Evolutionary conservation across 2,888 invertebrate genomes (phyloP), one percentile per base, ranked within the genome.

Genomic region (Cephus runcator): DNA sequence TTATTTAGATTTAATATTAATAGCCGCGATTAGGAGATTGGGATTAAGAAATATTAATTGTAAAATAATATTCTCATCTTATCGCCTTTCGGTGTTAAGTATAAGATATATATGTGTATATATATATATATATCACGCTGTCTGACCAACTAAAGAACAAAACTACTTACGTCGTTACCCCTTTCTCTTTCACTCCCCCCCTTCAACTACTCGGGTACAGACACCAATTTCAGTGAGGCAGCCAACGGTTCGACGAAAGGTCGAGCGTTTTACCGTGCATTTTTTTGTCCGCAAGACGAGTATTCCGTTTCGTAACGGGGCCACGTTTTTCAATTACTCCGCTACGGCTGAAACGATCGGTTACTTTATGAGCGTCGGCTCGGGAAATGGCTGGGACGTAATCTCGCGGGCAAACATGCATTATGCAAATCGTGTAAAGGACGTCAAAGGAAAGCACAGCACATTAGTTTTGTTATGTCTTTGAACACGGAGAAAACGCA

Each of bases 391-490:
- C n/a, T 30, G 31, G 34, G 74, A 35, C 34, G 34, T 35, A 74
- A 74, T 74, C 74, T 74, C 33, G n/a, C 23, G 35, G 31, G n/a
- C 35, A 74, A 74, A 74, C 74, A 35, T 74, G 74, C 74, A 74
- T 74, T 74, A 74, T 74, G 74, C 74, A 74, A 74, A 74, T 74
- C 30, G 12, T 71, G 71, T 9, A 34, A 71, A n/a, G 34, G 30
- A 31, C 56, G 56, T 34, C 71, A 33, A 23, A 71, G 71, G 34
- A 71, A 15, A 71, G 71, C 34, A 71, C 71, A 11, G 34, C 9
- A 34, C 71, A 23, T 34, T 71, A 30, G 31, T 12, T 30, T 71
- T 30, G 71, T 34, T 71, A 30, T 56, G 56, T 56, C 56, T 56
- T 56, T 56, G 56, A 56, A 56, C 56, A 23, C 56, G 23, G 23